Conservation (phyloP, 1,140 invertebrate species). For the Drosophila pachea region DNA sequence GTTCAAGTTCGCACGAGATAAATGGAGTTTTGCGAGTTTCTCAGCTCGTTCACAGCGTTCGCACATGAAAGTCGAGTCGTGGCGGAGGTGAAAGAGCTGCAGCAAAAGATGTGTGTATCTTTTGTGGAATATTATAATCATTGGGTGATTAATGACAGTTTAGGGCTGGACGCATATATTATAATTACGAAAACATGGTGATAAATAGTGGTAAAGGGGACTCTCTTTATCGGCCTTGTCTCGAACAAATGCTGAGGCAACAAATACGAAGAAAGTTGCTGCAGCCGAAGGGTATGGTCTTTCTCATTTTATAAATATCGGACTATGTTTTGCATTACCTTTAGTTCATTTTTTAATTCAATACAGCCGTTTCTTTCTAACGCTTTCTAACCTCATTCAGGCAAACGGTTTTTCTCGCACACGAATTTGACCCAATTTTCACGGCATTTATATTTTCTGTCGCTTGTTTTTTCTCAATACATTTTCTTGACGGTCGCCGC, state of each 20-base stretch:
- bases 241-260: no score
- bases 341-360: not conserved
- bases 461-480: conserved; percentile 32
- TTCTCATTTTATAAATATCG: no score
- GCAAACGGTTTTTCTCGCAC: conserved; percentile 36
- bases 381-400: conserved; percentile 1
- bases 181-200: not conserved
- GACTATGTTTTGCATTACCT: not conserved
- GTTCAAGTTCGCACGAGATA: conserved; percentile 57
- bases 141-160: conserved; percentile 20
- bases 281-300: no score
- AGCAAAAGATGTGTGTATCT: conserved; percentile 6
- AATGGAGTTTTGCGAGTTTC: conserved; percentile 20
- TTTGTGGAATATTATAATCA: not conserved
- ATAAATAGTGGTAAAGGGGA: not conserved
- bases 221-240: not conserved
- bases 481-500: conserved; percentile 40
- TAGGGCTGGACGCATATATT: not conserved
- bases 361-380: not conserved
- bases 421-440: conserved; percentile 68
- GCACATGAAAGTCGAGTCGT: conserved; percentile 26
- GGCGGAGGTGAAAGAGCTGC: conserved; percentile 6
- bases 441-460: conserved; percentile 3
- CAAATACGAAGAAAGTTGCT: no score
- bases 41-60: conserved; percentile 28